Conservation (phyloP, 2,888 invertebrate genomes). For the Chrysolina haemoptera region DNA sequence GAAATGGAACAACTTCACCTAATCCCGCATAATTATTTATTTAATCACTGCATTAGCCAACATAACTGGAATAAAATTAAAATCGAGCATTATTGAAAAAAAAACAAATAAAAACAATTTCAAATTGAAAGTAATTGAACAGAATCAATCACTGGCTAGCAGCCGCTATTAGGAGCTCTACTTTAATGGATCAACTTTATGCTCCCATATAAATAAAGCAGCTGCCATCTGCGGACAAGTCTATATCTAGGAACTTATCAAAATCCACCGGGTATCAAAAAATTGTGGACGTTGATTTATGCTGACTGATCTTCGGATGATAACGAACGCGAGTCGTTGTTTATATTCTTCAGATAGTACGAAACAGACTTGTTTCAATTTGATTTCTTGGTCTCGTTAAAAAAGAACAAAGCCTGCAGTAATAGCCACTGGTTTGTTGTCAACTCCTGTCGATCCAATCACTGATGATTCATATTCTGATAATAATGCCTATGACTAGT, state of each 20-base stretch:
- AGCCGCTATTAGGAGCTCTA: slow-evolving; percentile 29
- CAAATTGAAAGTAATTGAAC: slow-evolving; percentile 39
- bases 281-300: slow-evolving; percentile 50
- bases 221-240: slow-evolving; percentile 38
- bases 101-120: slow-evolving; percentile 12
- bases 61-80: neutral
- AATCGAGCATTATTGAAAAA: slow-evolving; percentile 8
- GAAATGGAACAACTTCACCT: neutral
- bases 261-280: slow-evolving; percentile 48
- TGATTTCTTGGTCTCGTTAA: neutral
- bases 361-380: slow-evolving; percentile 11
- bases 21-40: neutral
- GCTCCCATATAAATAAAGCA: slow-evolving; percentile 49
- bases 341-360: slow-evolving; percentile 37
- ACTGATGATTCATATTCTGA: neutral
- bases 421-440: neutral
- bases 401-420: neutral
- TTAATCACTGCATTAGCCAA: neutral
- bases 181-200: slow-evolving; percentile 44
- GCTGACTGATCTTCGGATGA: slow-evolving; percentile 38
- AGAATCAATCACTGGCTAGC: slow-evolving; percentile 38
- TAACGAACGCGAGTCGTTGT: slow-evolving; percentile 34
- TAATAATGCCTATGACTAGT: neutral
- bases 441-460: neutral
- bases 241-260: slow-evolving; percentile 46